Base-by-base conservation (phyloP, 1,140 invertebrate genomes). In the Chelonus insularis region DNA sequence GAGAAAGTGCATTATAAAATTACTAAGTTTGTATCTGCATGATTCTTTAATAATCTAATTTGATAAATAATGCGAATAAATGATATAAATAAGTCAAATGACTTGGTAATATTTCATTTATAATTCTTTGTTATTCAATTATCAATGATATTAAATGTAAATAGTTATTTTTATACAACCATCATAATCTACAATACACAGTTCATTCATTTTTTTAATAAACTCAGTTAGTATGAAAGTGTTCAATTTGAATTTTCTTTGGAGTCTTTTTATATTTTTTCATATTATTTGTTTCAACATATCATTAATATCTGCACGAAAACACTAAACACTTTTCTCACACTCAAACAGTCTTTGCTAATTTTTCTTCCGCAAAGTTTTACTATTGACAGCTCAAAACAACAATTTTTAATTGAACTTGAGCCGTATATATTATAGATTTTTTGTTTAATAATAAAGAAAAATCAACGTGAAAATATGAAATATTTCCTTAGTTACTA, bases 91-190 rank as follows among this genome's bases (percentile, higher is more conserved):
- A 39, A 39, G 37, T n/a, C 12, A n/a, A 2, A 39, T 39, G 37
- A 39, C 37, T 5, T 39, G 11, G 8, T 12, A 39, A 11, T 12
- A 7, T 34, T 34, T 34, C n/a, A 48, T 61, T 63, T 36, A 66
- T 12, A 39, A 39, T 39, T 11, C 8, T 39, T 39, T 39, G 37
- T 39, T 39, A 39, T 39, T 39, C 14, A 39, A n/a, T 62, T 57
- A 62, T 57, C 23, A 50, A 62, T 67, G 65, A 57, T 62, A 55
- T 62, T 65, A 52, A 66, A 64, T 67, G 50, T 62, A 61, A 47
- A 47, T 63, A 47, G 34, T 58, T 43, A 57, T 63, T 58, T 56
- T 45, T 65, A 63, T 64, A 62, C 62, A 68, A 57, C 70, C 41
- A 23, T 12, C 20, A 55, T 25, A 60, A 65, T 64, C 54, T 39